Base-by-base conservation (phyloP, 1,140 invertebrate species). In the Uloborus diversus region DNA sequence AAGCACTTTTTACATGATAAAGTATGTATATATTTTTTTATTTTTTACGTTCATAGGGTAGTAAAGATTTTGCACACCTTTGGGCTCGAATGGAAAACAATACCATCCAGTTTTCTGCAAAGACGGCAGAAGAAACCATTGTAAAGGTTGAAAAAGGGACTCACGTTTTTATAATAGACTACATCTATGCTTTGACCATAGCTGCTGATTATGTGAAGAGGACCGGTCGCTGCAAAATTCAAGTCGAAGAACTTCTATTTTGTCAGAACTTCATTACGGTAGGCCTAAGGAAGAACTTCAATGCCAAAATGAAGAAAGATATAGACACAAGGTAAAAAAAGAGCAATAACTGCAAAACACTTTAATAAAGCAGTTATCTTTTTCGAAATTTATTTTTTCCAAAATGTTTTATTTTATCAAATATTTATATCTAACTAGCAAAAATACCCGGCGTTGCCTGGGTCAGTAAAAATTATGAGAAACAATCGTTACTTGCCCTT, bases 231-330 rank as follows among this genome's bases (percentile, higher is more conserved):
- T 73, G 69, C 37, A 13, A 23, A 9, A 11, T 73, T 5, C 69
- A 73, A 47, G 69, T 73, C 25, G 69, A 73, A 30, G 35, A 73
- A 49, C 4, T 73, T 1, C 25, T 42, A 1, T 61, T 73, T 17
- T 73, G 69, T 7, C 53, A 73, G n/a, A 73, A 61, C 14, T 61
- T 73, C 7, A 73, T 73, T n/a, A 35, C 56, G 3, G 14, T 73
- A 47, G 69, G 33, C 0, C 56, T 61, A 3, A 33, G 56, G 11
- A 73, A 73, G 47, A 56, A 37, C 17, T 53, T 53, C 23, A 42
- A 42, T 42, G 37, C 9, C 9, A 42, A 42, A 42, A 17, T 13
- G 9, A 42, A 13, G 37, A 42, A 42, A 42, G 0, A 17, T 13
- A 42, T 42, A 13, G 17, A 42, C 37, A 1, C 17, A 9, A 42